Conservation (phyloP, 2,888 invertebrate species). For the Aradus depressus region DNA sequence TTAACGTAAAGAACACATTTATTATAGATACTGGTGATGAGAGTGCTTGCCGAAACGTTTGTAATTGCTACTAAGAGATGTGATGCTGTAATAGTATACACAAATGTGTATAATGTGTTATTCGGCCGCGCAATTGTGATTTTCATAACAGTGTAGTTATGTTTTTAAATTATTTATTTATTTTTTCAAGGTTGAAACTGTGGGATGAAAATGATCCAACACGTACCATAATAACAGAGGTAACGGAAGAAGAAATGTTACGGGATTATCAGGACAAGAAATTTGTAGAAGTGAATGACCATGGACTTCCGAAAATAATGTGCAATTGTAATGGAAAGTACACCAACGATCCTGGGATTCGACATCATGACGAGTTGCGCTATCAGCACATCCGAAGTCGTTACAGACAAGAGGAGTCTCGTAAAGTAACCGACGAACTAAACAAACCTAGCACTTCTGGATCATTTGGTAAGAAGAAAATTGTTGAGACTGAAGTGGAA, state of each 20-base stretch:
- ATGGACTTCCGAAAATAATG: constrained; percentile 26
- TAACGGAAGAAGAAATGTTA: constrained; percentile 19
- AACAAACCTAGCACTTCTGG: too few species aligned
- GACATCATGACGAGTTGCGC: constrained; percentile 13
- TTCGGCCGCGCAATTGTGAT: neutral
- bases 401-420: constrained; percentile 3
- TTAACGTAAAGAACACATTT: too few species aligned
- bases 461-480: too few species aligned
- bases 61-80: too few species aligned
- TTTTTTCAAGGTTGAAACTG: constrained; percentile 19
- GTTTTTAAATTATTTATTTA: constrained; percentile 1
- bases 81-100: too few species aligned
- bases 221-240: constrained; percentile 8
- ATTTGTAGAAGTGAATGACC: constrained; percentile 27
- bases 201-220: constrained; percentile 14
- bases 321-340: constrained; percentile 27
- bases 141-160: neutral
- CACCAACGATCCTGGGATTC: constrained; percentile 14
- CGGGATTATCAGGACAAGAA: constrained; percentile 23
- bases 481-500: too few species aligned
- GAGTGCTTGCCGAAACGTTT: too few species aligned
- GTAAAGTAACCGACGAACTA: too few species aligned
- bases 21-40: too few species aligned
- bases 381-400: constrained; percentile 11
- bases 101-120: neutral